Conservation (phyloP, 1,140 invertebrate genomes). For the Laodelphax striatellus region DNA sequence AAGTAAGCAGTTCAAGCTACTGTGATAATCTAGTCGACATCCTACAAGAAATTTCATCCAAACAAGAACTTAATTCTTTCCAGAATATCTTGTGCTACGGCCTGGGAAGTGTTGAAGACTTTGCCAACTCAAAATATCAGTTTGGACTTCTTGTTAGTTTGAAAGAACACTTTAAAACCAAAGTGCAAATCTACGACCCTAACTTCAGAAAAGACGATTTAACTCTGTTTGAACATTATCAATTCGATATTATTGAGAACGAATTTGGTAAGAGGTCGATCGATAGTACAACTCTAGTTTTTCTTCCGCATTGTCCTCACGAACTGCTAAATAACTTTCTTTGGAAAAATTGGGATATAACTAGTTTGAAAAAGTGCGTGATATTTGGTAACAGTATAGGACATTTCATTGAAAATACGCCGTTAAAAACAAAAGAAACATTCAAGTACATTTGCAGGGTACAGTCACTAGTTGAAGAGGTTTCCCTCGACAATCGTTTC, state of each 20-base stretch:
- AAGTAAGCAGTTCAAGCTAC: not conserved
- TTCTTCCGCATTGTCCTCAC: slow-evolving; percentile 71
- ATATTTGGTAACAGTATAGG: slow-evolving; percentile 64
- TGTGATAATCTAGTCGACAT: not conserved
- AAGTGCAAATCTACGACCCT: slow-evolving; percentile 49
- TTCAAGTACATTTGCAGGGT: slow-evolving; percentile 32
- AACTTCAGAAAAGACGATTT: slow-evolving; percentile 50
- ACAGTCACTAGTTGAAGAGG: slow-evolving; percentile 43
- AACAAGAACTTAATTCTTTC: not conserved
- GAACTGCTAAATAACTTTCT: slow-evolving; percentile 72
- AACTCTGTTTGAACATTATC: slow-evolving; percentile 41
- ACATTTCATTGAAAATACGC: slow-evolving; percentile 38
- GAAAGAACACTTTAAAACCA: slow-evolving; percentile 29
- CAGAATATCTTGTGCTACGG: slow-evolving; percentile 43
- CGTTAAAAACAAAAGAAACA: slow-evolving; percentile 29
- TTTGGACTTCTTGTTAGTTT: slow-evolving; percentile 38
- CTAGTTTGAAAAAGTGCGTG: slow-evolving; percentile 47
- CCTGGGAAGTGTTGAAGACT: slow-evolving; percentile 40
- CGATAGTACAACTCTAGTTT: slow-evolving; percentile 46
- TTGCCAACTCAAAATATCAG: slow-evolving; percentile 38
- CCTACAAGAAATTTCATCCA: not conserved
- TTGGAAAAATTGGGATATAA: slow-evolving; percentile 59
- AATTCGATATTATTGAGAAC: slow-evolving; percentile 46
- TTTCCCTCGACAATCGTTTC: slow-evolving; percentile 50
- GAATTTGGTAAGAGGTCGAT: slow-evolving; percentile 57